Evolutionary conservation across 1,140 invertebrate species (phyloP), one percentile per base, ranked within the genome.

Genomic region (Aphaenogaster floridana): DNA sequence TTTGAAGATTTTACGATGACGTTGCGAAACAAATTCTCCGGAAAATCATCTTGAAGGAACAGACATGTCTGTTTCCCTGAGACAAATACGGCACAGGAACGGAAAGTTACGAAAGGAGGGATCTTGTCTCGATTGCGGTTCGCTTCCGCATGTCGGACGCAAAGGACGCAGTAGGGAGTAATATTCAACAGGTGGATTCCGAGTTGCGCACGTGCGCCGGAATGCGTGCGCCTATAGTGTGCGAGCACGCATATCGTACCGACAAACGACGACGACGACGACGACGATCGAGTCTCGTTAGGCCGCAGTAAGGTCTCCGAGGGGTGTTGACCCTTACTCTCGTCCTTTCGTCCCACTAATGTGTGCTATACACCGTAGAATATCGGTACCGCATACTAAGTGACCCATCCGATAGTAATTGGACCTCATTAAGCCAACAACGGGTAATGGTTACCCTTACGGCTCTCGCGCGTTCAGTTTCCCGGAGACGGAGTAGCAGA

Each of bases 371-470:
- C 88, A 91, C 87, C 54, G 76, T 90, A 77, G 89, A 93, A 93
- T 94, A 93, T 93, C 91, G 86, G 91, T 92, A 90, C 87, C 84
- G 90, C 87, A 89, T 92, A 92, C 88, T 90, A 93, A 93, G 92
- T 93, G 90, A 93, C 89, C 93, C 89, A 92, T 94, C 91, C 90
- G 93, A 93, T 93, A 91, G 92, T 94, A 93, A 94, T 93, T 93
- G 91, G 92, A 92, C 89, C 91, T 94, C 93, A 93, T 93, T 94
- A 93, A 91, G 91, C 88, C 93, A 92, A 92, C 92, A 91, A 93
- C 91, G 88, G 87, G 77, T 85, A 85, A 88, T 88, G 85, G 89
- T 86, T 45, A 28, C 86, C 78, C 59, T 91, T 80, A 52, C 89
- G 48, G 57, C 64, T 69, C 66, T 69, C 66, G 77, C 78, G 63